A percentile compares a stretch with the other conserved stretches of the same genome.
Conservation (phyloP, 2,113 vertebrate genomes). For the Aphelocoma coerulescens region DNA sequence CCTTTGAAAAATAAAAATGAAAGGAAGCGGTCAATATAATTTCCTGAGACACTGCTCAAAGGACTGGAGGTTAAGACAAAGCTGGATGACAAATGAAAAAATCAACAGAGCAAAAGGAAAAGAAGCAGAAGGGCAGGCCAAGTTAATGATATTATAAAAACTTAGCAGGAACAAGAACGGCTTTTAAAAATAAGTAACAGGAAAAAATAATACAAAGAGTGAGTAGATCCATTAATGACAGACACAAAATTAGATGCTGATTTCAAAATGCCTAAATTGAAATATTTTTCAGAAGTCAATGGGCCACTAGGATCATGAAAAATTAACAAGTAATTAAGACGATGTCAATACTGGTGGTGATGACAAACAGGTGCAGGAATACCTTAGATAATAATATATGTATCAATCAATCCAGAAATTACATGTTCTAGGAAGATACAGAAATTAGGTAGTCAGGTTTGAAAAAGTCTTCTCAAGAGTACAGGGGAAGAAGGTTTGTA, state of each 20-base stretch:
- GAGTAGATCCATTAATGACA: not conserved
- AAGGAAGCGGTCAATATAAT: constrained; percentile 5
- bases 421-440: not conserved
- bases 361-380: constrained; percentile 19
- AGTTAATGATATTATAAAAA: not conserved
- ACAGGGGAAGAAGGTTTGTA: not conserved
- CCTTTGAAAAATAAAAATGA: constrained; percentile 42
- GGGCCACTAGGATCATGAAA: not conserved
- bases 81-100: constrained; percentile 10
- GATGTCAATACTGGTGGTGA: not conserved
- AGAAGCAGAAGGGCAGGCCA: not conserved
- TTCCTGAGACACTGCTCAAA: constrained; percentile 8
- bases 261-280: not conserved
- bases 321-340: constrained; percentile 14
- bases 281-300: not conserved
- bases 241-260: not conserved
- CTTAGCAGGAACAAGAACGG: not conserved
- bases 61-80: constrained; percentile 13
- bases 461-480: not conserved
- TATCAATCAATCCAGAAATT: not conserved
- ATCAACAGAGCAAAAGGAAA: constrained; percentile 13
- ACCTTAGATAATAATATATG: not conserved
- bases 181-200: not conserved
- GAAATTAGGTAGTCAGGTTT: not conserved
- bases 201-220: not conserved